phyloP scores from a whole-genome alignment of 2,888 invertebrate species.

The Tenthredo amoena region DNA sequence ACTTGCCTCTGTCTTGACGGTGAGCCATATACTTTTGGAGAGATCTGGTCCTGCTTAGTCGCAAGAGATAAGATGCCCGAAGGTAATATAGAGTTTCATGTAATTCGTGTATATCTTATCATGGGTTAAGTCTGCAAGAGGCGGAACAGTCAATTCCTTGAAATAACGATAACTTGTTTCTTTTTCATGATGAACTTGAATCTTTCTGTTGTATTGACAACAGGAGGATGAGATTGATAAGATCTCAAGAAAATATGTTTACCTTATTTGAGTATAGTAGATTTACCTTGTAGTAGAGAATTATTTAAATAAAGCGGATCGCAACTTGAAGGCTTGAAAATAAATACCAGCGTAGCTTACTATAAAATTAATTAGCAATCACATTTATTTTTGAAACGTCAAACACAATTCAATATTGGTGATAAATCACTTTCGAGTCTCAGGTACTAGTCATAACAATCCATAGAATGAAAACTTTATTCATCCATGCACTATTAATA shows the following conservation, averaged over 20 bases:
- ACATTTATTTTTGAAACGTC: not conserved
- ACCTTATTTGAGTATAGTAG: not conserved
- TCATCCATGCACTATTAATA: too few species aligned
- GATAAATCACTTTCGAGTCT: not conserved
- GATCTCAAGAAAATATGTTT: not conserved
- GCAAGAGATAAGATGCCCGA: too few species aligned
- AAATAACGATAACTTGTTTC: not conserved
- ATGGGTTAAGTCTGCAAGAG: not conserved
- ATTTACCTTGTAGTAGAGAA: not conserved
- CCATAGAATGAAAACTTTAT: too few species aligned
- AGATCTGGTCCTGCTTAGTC: too few species aligned
- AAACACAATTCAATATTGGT: not conserved
- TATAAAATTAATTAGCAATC: not conserved
- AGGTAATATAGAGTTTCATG: too few species aligned
- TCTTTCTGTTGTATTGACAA: not conserved
- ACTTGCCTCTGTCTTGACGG: too few species aligned
- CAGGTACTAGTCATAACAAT: too few species aligned
- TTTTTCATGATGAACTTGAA: not conserved
- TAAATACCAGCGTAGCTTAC: not conserved
- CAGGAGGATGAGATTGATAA: not conserved
- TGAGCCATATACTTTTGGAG: too few species aligned
- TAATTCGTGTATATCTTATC: too few species aligned
- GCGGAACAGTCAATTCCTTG: not conserved
- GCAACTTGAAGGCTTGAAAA: too few species aligned
- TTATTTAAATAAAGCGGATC: not conserved